These are phyloP conservation scores for Mixornis gularis DNA, from an alignment of 2,113 vertebrate genomes.

Conservation along the genomic window DNA sequence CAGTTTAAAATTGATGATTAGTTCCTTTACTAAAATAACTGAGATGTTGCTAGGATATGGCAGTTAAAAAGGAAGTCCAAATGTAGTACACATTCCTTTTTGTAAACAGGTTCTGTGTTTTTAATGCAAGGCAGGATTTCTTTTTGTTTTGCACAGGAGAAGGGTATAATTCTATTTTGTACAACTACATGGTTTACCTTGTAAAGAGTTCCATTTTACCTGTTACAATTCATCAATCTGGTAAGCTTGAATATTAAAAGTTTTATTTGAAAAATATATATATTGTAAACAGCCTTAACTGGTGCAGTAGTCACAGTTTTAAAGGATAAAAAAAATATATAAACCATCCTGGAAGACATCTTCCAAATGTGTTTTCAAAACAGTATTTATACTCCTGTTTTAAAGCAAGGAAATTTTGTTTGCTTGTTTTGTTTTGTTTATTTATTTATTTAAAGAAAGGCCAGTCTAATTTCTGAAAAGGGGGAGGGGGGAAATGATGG, in stretches of 20 bases:
- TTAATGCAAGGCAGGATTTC: slow-evolving; percentile 65
- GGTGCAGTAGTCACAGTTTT: slow-evolving; percentile 57
- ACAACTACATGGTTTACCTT: slow-evolving; percentile 67
- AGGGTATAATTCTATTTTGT: slow-evolving; percentile 67
- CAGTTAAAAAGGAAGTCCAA: slow-evolving; percentile 53
- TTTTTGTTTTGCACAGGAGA: slow-evolving; percentile 64
- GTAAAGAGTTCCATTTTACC: slow-evolving; percentile 63
- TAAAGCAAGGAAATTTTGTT: neutral
- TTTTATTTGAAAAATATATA: slow-evolving; percentile 63
- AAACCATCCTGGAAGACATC: slow-evolving; percentile 19
- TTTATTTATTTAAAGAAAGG: neutral
- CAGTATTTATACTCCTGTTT: neutral
- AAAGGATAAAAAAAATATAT: neutral
- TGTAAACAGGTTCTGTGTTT: slow-evolving; percentile 67
- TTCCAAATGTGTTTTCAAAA: slow-evolving; percentile 31
- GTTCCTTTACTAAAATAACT: slow-evolving; percentile 67
- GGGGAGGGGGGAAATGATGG: neutral
- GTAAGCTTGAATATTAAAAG: slow-evolving; percentile 67
- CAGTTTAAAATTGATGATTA: slow-evolving; percentile 65
- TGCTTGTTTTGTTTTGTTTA: neutral
- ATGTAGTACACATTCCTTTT: slow-evolving; percentile 64
- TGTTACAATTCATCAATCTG: slow-evolving; percentile 61
- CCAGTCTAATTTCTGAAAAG: neutral
- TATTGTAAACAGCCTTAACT: slow-evolving; percentile 70
- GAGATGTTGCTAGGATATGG: slow-evolving; percentile 49